These are phyloP conservation scores for Notiomystis cincta DNA, from an alignment of 2,113 vertebrate species.

Conservation along the genomic window DNA sequence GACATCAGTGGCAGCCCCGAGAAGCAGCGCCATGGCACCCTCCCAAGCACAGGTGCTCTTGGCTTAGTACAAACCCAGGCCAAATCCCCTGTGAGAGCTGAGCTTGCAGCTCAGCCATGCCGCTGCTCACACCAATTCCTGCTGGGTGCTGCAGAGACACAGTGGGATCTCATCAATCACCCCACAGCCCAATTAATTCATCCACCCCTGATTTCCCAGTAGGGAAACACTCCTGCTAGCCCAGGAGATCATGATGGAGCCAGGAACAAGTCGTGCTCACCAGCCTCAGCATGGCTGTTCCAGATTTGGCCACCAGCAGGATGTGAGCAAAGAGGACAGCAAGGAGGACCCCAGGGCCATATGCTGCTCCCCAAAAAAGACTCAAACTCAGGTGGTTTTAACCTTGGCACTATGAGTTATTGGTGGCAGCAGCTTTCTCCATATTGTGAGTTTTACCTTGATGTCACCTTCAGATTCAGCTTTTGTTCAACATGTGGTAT, in stretches of 20 bases:
- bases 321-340: background rate
- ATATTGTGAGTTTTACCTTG: background rate
- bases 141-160: background rate
- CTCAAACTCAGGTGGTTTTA: background rate
- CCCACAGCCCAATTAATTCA: background rate
- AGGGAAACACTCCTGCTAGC: background rate
- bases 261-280: background rate
- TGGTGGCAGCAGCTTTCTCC: background rate
- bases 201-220: background rate
- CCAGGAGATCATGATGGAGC: background rate
- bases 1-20: background rate
- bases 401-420: background rate
- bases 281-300: background rate
- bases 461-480: slow-evolving; percentile 1
- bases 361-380: background rate
- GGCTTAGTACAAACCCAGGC: background rate
- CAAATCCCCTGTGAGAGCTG: background rate
- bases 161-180: background rate
- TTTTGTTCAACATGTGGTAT: background rate
- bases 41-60: background rate
- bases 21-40: background rate
- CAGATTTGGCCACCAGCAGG: background rate
- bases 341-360: background rate
- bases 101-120: background rate
- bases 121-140: rapidly evolving